Base-by-base conservation (phyloP, 1,140 invertebrate genomes). In the Pachypsylla venusta region DNA sequence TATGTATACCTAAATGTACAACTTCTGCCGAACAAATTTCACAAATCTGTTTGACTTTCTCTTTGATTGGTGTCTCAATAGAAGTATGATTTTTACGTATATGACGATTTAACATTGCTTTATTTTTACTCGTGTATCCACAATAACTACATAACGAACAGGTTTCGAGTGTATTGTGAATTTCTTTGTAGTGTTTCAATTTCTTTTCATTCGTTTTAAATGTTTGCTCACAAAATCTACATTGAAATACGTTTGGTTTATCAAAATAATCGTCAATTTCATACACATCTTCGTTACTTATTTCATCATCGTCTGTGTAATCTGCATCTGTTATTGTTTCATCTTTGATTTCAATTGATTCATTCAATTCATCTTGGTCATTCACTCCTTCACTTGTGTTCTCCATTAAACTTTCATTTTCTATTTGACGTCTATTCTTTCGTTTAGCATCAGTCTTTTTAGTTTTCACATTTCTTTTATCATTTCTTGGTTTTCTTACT, bases 1-100 rank as follows among this genome's bases (percentile, higher is more conserved):
- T 68, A 57, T 75, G 74, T 28, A 68, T 63, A 48, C 69, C 67
- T 20, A 75, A 63, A 60, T 72, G 67, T 20, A 74, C 71, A n/a
- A 48, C 42, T 22, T 48, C 42, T 3, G 42, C 42, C 42, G 42
- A 48, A 22, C 42, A 48, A 22, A 48, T 48, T 22, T 48, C 42
- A 19, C 42, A 48, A n/a, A 48, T 22, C 42, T 48, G 42, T 22
- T 48, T 48, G 7, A 48, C 42, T 22, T 48, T 48, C 42, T 48
- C 42, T 22, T 48, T 48, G 7, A n/a, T 19, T n/a, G n/a, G n/a
- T n/a, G n/a, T n/a, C n/a, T n/a, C n/a, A n/a, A 48, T 48, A 22
- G 16, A 19, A n/a, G 22, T 48, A 22, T 48, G 42, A 7, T 48
- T 48, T 4, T 22, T n/a, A 3, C 42, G 42, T n/a, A 48, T 48